phyloP scores from a whole-genome alignment of 1,140 invertebrate genomes.

The Globodera ellingtonae region DNA sequence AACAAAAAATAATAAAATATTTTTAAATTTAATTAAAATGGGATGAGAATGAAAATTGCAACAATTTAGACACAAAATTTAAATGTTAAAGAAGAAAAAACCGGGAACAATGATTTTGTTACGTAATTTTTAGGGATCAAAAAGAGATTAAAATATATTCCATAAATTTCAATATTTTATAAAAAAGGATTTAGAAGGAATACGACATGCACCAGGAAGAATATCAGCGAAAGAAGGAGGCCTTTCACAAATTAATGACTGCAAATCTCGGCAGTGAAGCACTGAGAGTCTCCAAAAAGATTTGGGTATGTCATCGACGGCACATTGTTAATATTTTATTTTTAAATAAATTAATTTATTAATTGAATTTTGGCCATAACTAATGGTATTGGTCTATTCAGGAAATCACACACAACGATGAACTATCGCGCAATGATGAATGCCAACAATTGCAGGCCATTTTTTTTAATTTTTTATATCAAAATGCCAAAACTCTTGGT shows the following conservation, averaged over 20 bases:
- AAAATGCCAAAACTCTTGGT: too few relatives aligned
- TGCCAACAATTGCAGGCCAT: slow-evolving; percentile 3
- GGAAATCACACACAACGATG: slow-evolving; percentile 11
- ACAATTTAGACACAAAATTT: background rate
- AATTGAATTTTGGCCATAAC: background rate
- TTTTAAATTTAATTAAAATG: background rate
- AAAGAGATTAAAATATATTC: background rate
- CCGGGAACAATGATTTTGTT: too few relatives aligned
- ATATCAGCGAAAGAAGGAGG: background rate
- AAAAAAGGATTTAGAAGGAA: background rate
- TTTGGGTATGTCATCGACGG: background rate
- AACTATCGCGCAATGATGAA: slow-evolving; percentile 7
- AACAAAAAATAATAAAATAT: background rate
- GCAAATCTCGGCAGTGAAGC: slow-evolving; percentile 1
- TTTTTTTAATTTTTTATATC: background rate
- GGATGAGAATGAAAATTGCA: background rate
- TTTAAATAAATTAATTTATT: too few relatives aligned
- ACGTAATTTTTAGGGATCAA: background rate
- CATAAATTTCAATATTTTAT: background rate
- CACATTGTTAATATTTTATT: background rate
- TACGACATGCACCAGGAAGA: background rate
- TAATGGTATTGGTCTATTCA: background rate
- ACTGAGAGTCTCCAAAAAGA: background rate
- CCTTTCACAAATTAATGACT: background rate
- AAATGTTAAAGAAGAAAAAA: background rate